Base-by-base conservation (phyloP, 2,888 invertebrate genomes). In the Zonitis immaculata region DNA sequence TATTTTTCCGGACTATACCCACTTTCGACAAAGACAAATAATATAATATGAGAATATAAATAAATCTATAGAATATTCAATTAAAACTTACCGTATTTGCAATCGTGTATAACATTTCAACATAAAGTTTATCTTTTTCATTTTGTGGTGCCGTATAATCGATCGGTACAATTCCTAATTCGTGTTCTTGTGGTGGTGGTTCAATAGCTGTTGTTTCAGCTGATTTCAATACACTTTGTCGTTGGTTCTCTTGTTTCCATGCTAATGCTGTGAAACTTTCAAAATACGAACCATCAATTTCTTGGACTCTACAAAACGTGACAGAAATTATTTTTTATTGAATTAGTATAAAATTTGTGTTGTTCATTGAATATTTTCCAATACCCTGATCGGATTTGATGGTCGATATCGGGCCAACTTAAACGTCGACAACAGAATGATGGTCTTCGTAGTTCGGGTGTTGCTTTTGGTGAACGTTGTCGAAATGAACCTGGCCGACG, bases 81-180 rank as follows among this genome's bases (percentile, higher is more conserved):
- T 14, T n/a, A n/a, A 14, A 12, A 32, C 88, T 87, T 58, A 89
- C 92, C 67, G 95, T 91, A 76, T 98, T 95, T 60, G 93, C 90
- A 65, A 98, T 94, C 60, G 96, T 97, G 77, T 96, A 96, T 65
- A 97, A 80, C 58, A 96, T 95, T 78, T 97, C 91, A 52, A 90
- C 82, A 74, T 93, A 93, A 56, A 92, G 79, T 67, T 86, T 84
- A 71, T 92, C 89, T 73, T 82, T 79, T 76, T 83, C 77, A 56
- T 66, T 71, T 54, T 73, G 75, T 6, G 74, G 66, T 9, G 70
- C 61, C 44, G 69, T 66, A 62, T 74, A 76, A 57, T 77, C 76
- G 49, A 76, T 73, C 14, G 76, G 71, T 11, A 66, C 65, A 47
- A 74, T 70, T 8, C 75, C 74, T 26, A 74, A 65, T 45, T 74